Conservation (phyloP, 2,888 invertebrate species). For the Eupithecia pulchellata region DNA sequence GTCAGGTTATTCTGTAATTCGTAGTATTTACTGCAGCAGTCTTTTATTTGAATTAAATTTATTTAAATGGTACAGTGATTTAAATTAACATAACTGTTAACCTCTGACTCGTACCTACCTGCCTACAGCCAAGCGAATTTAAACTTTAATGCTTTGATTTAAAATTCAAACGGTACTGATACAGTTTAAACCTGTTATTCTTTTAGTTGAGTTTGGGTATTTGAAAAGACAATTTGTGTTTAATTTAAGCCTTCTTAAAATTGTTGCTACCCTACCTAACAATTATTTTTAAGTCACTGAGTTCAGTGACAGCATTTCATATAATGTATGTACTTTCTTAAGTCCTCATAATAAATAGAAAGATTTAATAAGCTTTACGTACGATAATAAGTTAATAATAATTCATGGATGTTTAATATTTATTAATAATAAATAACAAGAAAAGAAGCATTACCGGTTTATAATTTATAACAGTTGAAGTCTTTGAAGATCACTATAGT, state of each 20-base stretch:
- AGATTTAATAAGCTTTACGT: background rate
- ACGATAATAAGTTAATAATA: too few relatives aligned
- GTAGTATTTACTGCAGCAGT: slow-evolving; percentile 42
- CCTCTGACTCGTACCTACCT: slow-evolving; percentile 36
- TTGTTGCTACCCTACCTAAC: background rate
- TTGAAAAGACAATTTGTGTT: background rate
- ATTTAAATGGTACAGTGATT: slow-evolving; percentile 33
- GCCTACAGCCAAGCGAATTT: slow-evolving; percentile 13
- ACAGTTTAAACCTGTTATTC: slow-evolving; percentile 8
- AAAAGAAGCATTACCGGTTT: slow-evolving; percentile 16
- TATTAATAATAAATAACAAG: background rate
- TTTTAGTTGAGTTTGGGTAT: background rate
- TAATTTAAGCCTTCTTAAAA: background rate
- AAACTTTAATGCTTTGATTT: slow-evolving; percentile 27
- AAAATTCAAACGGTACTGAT: slow-evolving; percentile 10
- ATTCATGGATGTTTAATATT: background rate
- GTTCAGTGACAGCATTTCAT: background rate
- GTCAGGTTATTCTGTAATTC: slow-evolving; percentile 36
- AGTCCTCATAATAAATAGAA: background rate
- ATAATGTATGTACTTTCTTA: background rate
- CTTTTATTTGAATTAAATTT: slow-evolving; percentile 42
- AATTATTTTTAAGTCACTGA: background rate
- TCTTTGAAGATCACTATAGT: background rate
- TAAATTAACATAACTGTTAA: slow-evolving; percentile 38
- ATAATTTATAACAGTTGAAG: background rate